A percentile compares a stretch with the other conserved stretches of the same genome.
Evolutionary conservation across 2,888 invertebrate genomes (phyloP).

Genomic region (Lasioglossum calceatum): DNA sequence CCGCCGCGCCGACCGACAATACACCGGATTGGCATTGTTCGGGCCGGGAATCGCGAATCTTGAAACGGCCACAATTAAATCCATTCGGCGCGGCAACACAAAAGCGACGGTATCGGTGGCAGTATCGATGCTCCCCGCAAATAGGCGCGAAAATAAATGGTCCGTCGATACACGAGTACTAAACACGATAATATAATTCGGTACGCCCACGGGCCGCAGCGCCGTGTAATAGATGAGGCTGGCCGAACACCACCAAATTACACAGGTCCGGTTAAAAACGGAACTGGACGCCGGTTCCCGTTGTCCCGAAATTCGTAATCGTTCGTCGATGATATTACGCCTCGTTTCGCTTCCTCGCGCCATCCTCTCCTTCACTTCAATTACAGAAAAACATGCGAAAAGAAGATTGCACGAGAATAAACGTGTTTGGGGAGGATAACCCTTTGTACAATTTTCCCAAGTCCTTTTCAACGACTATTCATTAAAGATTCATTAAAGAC

Average conservation of each 20-base stretch:
- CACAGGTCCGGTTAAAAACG: neutral
- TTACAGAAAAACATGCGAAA: neutral
- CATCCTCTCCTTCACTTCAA: neutral
- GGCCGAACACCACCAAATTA: neutral
- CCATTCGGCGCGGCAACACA: neutral
- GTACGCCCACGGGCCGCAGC: neutral
- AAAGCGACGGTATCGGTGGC: neutral
- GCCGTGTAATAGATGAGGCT: neutral
- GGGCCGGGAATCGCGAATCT: neutral
- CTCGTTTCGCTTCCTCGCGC: neutral
- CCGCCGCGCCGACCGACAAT: neutral
- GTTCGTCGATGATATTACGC: neutral
- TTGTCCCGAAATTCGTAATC: neutral
- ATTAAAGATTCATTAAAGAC: too few species aligned
- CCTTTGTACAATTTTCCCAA: too few species aligned
- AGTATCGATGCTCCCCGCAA: neutral
- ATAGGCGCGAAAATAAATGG: conserved; percentile 5
- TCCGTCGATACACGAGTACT: neutral
- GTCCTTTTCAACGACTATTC: too few species aligned
- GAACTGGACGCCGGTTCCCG: neutral
- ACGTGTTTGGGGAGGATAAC: neutral
- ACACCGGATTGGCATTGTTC: neutral
- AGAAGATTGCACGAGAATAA: neutral
- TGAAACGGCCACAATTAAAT: conserved; percentile 10
- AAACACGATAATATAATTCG: neutral